Conservation (phyloP, 2,113 vertebrate genomes). For the Tretioscincus oriximinensis region DNA sequence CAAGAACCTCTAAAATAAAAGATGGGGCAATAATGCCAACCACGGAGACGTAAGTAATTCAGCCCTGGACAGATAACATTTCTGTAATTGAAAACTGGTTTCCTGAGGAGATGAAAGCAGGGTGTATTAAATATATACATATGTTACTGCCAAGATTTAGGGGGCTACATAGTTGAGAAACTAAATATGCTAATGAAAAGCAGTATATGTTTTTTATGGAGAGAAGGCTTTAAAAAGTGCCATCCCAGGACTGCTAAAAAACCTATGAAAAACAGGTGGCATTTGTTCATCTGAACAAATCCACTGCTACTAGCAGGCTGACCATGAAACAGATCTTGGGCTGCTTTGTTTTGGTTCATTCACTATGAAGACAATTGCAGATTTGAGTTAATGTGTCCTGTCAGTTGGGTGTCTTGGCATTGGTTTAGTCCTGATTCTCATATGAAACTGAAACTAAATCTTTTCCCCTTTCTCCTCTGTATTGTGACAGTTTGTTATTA, state of each 20-base stretch:
- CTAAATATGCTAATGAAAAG: slow-evolving; percentile 22
- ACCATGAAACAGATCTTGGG: neutral
- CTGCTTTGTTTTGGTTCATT: neutral
- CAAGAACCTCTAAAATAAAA: slow-evolving; percentile 3
- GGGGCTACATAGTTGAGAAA: neutral
- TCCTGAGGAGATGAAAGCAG: slow-evolving; percentile 9
- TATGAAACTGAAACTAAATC: neutral
- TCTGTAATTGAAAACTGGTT: slow-evolving; percentile 28
- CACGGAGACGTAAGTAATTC: slow-evolving; percentile 2
- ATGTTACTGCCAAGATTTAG: slow-evolving; percentile 9
- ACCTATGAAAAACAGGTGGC: neutral
- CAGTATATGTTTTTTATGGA: slow-evolving; percentile 12
- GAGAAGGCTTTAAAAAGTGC: neutral
- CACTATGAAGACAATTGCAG: neutral
- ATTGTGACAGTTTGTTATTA: neutral
- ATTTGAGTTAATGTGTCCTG: neutral
- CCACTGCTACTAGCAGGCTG: neutral
- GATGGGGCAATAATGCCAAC: slow-evolving; percentile 8
- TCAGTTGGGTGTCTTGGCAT: neutral
- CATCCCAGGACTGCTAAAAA: neutral
- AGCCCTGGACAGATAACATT: slow-evolving; percentile 16
- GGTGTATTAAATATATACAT: slow-evolving; percentile 1
- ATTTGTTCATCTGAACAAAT: neutral
- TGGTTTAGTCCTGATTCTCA: neutral
- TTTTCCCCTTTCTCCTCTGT: neutral